Evolutionary conservation across 2,113 vertebrate genomes (phyloP).

Genomic region (Lethenteron camtschaticum): DNA sequence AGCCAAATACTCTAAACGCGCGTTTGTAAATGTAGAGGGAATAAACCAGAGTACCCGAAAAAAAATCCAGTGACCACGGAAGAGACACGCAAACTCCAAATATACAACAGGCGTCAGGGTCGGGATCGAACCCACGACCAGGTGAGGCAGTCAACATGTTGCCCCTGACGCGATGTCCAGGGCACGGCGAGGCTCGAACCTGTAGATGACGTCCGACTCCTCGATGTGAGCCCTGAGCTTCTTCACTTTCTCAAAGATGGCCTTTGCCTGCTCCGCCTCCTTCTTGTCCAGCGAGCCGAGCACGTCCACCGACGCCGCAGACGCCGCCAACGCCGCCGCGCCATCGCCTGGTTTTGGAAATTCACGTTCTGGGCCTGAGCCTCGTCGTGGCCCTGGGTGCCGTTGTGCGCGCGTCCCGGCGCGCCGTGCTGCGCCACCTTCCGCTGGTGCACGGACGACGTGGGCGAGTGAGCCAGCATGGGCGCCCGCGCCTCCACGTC

Average conservation of each 20-base stretch:
- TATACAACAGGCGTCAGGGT: background rate
- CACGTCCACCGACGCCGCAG: background rate
- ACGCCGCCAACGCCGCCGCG: conserved; percentile 14
- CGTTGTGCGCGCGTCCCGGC: no score
- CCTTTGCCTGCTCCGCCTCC: conserved; percentile 52
- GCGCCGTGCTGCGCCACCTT: no score
- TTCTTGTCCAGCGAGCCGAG: conserved; percentile 34
- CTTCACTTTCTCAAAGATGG: conserved; percentile 50
- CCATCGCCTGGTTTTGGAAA: conserved; percentile 13
- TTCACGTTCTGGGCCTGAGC: no score
- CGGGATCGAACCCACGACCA: no score
- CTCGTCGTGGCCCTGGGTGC: no score
- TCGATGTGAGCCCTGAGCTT: conserved; percentile 2
- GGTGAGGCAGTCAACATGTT: no score
- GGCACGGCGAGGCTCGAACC: background rate
- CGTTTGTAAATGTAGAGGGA: background rate
- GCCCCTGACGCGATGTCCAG: no score
- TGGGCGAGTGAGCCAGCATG: no score
- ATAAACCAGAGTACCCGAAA: background rate
- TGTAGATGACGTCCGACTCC: background rate
- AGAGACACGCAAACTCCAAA: conserved; percentile 2
- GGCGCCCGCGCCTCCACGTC: no score
- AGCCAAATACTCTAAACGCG: no score
- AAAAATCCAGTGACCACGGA: background rate
- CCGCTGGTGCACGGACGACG: no score